Conservation (phyloP, 1,140 invertebrate species). For the Drosophila guanche region DNA sequence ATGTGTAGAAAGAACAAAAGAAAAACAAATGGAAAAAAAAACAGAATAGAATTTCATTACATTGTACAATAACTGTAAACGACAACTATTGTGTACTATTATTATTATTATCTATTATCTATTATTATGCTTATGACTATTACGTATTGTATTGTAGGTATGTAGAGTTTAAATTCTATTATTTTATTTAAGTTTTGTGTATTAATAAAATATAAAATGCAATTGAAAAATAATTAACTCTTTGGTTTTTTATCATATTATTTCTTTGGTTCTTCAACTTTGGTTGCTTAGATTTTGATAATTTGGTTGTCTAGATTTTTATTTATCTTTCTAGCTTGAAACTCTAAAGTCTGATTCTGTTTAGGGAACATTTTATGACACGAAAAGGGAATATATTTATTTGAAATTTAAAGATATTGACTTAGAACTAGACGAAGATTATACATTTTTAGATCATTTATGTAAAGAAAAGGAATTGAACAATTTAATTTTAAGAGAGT, state of each 20-base stretch:
- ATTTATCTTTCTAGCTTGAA: constrained; percentile 11
- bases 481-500: no score
- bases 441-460: no score
- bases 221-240: constrained; percentile 66
- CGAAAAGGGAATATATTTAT: constrained; percentile 20
- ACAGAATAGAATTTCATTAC: constrained; percentile 53
- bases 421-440: background rate
- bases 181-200: constrained; percentile 79
- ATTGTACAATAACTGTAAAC: constrained; percentile 78
- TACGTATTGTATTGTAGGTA: constrained; percentile 83
- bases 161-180: constrained; percentile 81
- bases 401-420: constrained; percentile 27
- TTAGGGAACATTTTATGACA: constrained; percentile 56
- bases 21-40: constrained; percentile 36
- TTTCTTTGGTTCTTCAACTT: constrained; percentile 12
- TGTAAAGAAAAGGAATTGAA: no score
- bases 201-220: constrained; percentile 78
- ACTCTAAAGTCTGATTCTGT: constrained; percentile 71
- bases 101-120: constrained; percentile 76
- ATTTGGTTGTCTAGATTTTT: constrained; percentile 23
- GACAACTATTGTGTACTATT: constrained; percentile 79
- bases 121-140: constrained; percentile 73
- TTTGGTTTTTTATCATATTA: constrained; percentile 24
- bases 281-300: no score
- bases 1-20: constrained; percentile 23